Base-by-base conservation (phyloP, 2,888 invertebrate genomes). In the Trichopria drosophilae region DNA sequence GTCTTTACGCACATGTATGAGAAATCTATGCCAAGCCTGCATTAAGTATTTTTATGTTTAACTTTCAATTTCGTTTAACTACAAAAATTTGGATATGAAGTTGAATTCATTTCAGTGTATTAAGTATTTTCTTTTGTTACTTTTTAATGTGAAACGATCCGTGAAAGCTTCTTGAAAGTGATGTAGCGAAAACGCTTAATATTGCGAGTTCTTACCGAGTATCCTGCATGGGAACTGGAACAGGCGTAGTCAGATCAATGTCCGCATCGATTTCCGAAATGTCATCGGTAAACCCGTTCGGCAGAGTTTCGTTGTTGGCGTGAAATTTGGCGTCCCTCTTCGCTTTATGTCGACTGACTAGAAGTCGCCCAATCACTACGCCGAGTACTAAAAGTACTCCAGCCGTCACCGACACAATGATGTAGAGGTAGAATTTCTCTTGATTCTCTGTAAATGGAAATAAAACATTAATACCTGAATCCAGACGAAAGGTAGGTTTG, bases 201-300 rank as follows among this genome's bases (percentile, higher is more conserved):
- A n/a, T n/a, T n/a, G n/a, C n/a, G n/a, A 16, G 12, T 26, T 18
- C 12, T 60, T 54, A 74, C 74, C 73, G 70, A 2, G 72, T 64
- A 48, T 73, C 72, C 51, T 73, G 73, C 70, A 75, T 71, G 24
- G 74, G 84, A 5, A 84, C 81, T 6, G 86, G 84, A 15, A 84
- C 81, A 3, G 86, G 83, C 23, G 85, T 84, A 39, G 85, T 85
- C 58, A 88, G 82, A 70, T 87, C 87, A 51, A 88, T 87, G 65
- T 88, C 88, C 35, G 86, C 87, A 74, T 89, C 88, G 31, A 88
- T 84, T 77, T 92, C 91, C 63, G 90, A 90, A 76, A 91, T 88
- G 75, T 90, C 90, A 77, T 91, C 91, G 62, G 85, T 86, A 77
- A 91, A 90, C 50, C 89, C 89, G 71, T 88, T 87, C 10, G 89